A percentile compares a stretch with the other conserved stretches of the same genome.
Conservation (phyloP, 2,797 vertebrate genomes). For the Kryptolebias ocellatus region DNA sequence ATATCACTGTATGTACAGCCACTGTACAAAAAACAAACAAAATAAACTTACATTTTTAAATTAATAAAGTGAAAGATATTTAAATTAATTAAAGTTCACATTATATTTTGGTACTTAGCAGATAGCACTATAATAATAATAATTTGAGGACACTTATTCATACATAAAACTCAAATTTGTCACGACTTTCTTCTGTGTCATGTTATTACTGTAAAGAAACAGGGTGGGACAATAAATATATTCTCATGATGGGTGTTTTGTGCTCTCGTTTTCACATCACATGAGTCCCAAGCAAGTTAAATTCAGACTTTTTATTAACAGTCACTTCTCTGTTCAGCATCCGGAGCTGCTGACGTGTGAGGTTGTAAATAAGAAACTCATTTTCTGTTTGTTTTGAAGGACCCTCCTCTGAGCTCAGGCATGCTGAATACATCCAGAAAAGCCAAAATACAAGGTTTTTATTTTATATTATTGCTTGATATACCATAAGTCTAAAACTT, state of each 20-base stretch:
- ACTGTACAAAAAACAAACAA: too few species aligned
- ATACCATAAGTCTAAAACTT: neutral
- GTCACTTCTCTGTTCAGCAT: conserved; percentile 51
- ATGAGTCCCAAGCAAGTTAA: conserved; percentile 48
- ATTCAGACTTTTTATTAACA: conserved; percentile 51
- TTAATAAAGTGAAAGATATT: too few species aligned
- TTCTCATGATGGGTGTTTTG: conserved; percentile 3
- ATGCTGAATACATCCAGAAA: neutral
- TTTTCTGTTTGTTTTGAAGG: conserved; percentile 30
- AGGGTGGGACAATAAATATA: too few species aligned
- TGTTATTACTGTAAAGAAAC: too few species aligned
- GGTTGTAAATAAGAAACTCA: conserved; percentile 25
- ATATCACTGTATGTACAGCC: too few species aligned
- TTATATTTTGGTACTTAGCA: too few species aligned
- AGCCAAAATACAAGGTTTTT: neutral
- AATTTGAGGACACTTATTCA: too few species aligned
- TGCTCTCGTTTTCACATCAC: conserved; percentile 45
- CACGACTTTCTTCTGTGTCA: too few species aligned
- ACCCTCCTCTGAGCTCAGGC: conserved; percentile 3
- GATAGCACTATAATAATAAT: too few species aligned
- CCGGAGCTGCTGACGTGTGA: conserved; percentile 42
- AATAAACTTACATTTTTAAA: too few species aligned
- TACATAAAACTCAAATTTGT: too few species aligned
- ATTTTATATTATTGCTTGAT: neutral
- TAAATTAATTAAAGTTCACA: too few species aligned